Evolutionary conservation across 2,113 vertebrate species (phyloP).

Genomic region (Eulemur macaco): DNA sequence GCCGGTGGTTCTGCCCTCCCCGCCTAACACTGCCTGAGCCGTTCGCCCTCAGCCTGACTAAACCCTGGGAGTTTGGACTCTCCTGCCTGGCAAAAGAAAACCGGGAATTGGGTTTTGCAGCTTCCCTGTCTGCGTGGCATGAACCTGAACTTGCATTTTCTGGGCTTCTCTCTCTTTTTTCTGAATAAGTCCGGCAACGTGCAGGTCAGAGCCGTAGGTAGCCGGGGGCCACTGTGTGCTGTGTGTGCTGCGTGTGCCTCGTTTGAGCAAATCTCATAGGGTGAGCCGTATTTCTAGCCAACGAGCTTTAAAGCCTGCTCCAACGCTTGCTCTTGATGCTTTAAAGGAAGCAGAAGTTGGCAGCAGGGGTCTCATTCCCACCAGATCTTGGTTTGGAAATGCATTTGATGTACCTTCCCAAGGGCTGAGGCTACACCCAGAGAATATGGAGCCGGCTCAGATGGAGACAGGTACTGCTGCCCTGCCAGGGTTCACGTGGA

Average conservation of each 20-base stretch:
- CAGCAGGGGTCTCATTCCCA: conserved; percentile 32
- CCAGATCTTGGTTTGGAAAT: conserved; percentile 56
- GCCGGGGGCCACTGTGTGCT: conserved; percentile 50
- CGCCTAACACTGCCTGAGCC: conserved; percentile 84
- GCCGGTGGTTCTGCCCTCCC: conserved; percentile 74
- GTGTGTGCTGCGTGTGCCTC: conserved; percentile 30
- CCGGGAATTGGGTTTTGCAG: conserved; percentile 72
- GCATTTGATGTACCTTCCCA: conserved; percentile 36
- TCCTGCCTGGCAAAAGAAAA: conserved; percentile 69
- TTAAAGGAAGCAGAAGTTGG: conserved; percentile 74
- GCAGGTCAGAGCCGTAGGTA: conserved; percentile 70
- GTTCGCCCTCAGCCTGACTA: conserved; percentile 81
- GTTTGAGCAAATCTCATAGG: conserved; percentile 43
- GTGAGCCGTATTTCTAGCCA: conserved; percentile 67
- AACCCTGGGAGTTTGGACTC: conserved; percentile 79
- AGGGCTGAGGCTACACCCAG: background rate
- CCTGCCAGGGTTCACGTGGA: background rate
- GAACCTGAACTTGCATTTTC: conserved; percentile 74
- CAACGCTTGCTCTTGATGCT: conserved; percentile 31
- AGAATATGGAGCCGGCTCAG: rapidly evolving
- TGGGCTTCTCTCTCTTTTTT: conserved; percentile 76
- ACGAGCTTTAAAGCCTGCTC: conserved; percentile 74
- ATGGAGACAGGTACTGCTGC: background rate
- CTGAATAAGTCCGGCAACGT: conserved; percentile 57
- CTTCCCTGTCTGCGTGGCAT: conserved; percentile 78